A percentile compares a stretch with the other conserved stretches of the same genome.
Conservation (phyloP, 2,113 vertebrate genomes). For the Cavia aperea region DNA sequence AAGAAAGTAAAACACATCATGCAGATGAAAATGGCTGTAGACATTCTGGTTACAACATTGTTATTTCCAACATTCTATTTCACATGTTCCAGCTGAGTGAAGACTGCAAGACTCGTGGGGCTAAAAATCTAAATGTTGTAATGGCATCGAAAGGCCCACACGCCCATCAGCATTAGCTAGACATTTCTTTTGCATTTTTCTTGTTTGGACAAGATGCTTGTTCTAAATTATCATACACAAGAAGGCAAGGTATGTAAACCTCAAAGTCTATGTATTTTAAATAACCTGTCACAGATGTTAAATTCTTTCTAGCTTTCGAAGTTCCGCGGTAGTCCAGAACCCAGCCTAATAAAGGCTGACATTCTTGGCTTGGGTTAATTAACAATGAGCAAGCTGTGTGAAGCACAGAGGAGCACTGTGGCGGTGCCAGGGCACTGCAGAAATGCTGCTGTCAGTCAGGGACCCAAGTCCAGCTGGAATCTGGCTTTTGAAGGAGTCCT, state of each 20-base stretch:
- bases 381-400: constrained; percentile 49
- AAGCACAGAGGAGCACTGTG: constrained; percentile 43
- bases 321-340: not conserved
- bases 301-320: constrained; percentile 33
- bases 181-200: constrained; percentile 41
- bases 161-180: constrained; percentile 19
- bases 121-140: constrained; percentile 53
- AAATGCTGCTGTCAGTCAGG: constrained; percentile 35
- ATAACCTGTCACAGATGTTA: constrained; percentile 30
- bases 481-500: constrained; percentile 36
- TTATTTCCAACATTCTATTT: constrained; percentile 52
- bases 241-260: constrained; percentile 29
- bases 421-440: not conserved
- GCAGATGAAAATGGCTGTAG: constrained; percentile 28
- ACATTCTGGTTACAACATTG: constrained; percentile 36
- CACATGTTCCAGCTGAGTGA: constrained; percentile 48
- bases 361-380: constrained; percentile 51
- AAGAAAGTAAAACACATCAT: constrained; percentile 54
- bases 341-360: constrained; percentile 58
- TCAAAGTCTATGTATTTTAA: constrained; percentile 44
- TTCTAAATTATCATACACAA: constrained; percentile 45
- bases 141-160: not conserved
- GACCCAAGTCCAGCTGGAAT: not conserved
- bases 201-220: not conserved
- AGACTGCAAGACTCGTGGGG: constrained; percentile 24